Conservation (phyloP, 2,797 vertebrate species). For the Darevskia nairensis region DNA sequence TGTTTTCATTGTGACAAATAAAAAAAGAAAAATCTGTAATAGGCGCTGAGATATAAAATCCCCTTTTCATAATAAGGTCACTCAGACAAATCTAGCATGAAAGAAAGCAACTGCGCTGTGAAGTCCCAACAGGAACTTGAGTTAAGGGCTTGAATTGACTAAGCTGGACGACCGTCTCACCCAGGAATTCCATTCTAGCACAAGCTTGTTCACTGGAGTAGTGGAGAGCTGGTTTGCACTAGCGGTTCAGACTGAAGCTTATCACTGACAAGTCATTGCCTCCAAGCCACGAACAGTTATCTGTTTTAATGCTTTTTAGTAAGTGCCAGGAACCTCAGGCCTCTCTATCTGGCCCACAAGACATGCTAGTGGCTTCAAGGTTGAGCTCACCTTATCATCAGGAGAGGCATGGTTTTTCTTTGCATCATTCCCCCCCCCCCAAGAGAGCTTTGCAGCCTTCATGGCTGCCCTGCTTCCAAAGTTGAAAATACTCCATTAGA, state of each 20-base stretch:
- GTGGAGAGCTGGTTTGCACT: background rate
- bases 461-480: too few relatives aligned
- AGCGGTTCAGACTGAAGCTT: background rate
- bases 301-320: background rate
- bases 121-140: slow-evolving; percentile 64
- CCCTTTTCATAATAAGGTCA: slow-evolving; percentile 57
- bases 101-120: slow-evolving; percentile 51
- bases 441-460: too few relatives aligned
- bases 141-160: slow-evolving; percentile 56
- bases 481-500: too few relatives aligned
- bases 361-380: too few relatives aligned
- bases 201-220: background rate
- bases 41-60: slow-evolving; percentile 63
- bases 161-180: slow-evolving; percentile 29
- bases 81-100: slow-evolving; percentile 68
- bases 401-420: too few relatives aligned
- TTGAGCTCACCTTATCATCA: too few relatives aligned
- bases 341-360: too few relatives aligned
- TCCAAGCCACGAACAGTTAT: background rate
- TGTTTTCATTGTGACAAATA: slow-evolving; percentile 65
- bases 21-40: slow-evolving; percentile 44
- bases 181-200: slow-evolving; percentile 2
- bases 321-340: too few relatives aligned
- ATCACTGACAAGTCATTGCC: background rate
- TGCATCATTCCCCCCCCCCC: too few relatives aligned